Conservation (phyloP, 35 echinoderm and acorn worm genomes). For the Hemicentrotus pulcherrimus region DNA sequence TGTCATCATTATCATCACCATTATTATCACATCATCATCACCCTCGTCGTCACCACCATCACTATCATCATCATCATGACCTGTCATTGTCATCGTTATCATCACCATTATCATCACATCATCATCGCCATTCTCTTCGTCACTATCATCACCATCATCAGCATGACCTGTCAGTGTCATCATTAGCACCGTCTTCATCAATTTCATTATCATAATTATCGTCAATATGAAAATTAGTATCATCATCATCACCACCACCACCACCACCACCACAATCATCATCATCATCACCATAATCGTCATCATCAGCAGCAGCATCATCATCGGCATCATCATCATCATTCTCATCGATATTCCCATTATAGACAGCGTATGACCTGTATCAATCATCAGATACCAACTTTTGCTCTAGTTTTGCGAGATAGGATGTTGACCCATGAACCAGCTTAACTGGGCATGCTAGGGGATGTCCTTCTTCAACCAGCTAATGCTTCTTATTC, state of each 20-base stretch:
- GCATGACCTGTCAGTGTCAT: neutral
- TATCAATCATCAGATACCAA: too few species aligned
- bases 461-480: neutral
- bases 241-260: too few species aligned
- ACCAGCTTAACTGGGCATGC: too few species aligned
- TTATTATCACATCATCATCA: neutral
- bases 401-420: too few species aligned
- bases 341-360: neutral
- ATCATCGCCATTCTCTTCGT: neutral
- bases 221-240: neutral
- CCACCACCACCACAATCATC: neutral
- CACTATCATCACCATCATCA: neutral
- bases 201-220: neutral
- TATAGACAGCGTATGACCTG: too few species aligned
- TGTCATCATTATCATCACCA: neutral
- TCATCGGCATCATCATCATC: neutral
- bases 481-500: neutral
- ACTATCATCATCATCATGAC: neutral
- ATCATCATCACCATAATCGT: neutral
- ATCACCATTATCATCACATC: neutral
- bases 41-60: neutral
- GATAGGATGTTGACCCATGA: too few species aligned
- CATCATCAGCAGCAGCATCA: neutral
- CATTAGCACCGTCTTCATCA: neutral
- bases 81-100: neutral